Conservation (phyloP, 2,113 vertebrate genomes). For the Mellivora capensis region DNA sequence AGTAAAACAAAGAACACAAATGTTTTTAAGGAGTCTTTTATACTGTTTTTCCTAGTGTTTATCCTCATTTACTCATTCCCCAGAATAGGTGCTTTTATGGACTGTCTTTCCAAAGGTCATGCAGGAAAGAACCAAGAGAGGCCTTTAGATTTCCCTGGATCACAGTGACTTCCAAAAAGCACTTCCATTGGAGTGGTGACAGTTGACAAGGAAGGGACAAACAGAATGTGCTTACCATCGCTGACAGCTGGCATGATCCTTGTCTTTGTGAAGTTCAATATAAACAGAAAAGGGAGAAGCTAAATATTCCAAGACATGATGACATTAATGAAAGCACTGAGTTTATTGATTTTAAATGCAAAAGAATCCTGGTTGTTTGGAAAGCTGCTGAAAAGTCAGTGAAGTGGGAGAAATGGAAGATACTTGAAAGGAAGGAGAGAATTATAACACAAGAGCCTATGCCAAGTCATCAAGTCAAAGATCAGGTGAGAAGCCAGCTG, state of each 20-base stretch:
- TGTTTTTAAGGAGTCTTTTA: background rate
- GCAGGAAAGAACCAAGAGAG: background rate
- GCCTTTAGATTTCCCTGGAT: background rate
- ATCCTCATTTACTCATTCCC: background rate
- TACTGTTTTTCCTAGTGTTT: background rate
- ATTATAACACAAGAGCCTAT: background rate
- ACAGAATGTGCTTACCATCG: background rate
- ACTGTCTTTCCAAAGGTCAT: background rate
- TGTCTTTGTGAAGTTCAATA: background rate
- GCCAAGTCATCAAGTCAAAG: background rate
- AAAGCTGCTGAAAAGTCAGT: background rate
- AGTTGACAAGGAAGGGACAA: background rate
- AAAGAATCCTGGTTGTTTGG: background rate
- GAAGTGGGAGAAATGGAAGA: background rate
- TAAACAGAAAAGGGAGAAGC: background rate
- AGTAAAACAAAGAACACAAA: background rate
- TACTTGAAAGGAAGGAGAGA: background rate
- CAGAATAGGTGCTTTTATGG: background rate
- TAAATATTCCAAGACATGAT: background rate
- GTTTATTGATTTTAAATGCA: background rate
- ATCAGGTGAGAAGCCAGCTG: background rate
- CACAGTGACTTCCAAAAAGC: background rate
- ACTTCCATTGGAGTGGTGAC: background rate
- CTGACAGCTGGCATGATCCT: rapidly evolving
- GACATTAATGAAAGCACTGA: background rate